Percentiles rank a stretch among this genome's conserved stretches.
These are phyloP conservation scores for Ectemnius lituratus DNA, from an alignment of 2,888 invertebrate species.

Conservation along the genomic window DNA sequence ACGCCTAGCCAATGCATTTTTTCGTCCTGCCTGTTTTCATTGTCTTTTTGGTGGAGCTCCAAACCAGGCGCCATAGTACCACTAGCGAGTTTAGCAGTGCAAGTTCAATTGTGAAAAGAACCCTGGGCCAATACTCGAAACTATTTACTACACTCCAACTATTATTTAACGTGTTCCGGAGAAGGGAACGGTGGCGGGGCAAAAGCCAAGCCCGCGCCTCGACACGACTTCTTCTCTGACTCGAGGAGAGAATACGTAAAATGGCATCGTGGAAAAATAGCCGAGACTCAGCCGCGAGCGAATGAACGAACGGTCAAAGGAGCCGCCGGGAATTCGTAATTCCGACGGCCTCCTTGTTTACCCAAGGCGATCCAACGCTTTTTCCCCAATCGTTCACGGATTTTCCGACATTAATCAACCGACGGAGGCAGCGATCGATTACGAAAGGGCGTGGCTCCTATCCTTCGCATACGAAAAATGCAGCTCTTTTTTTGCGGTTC, in stretches of 20 bases:
- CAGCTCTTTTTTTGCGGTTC: neutral
- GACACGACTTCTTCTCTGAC: neutral
- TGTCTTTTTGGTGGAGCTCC: neutral
- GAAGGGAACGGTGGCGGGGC: neutral
- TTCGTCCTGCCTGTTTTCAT: neutral
- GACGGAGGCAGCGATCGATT: conserved; percentile 34
- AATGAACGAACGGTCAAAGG: conserved; percentile 3
- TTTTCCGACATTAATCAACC: conserved; percentile 42
- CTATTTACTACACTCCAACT: conserved; percentile 19
- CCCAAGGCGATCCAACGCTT: conserved; percentile 13
- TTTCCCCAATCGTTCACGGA: conserved; percentile 34
- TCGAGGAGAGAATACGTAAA: neutral
- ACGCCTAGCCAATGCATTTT: neutral
- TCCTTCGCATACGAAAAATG: conserved; percentile 8
- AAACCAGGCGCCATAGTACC: neutral
- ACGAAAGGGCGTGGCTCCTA: conserved; percentile 33
- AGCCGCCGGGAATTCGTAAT: conserved; percentile 33
- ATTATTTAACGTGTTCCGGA: conserved; percentile 27
- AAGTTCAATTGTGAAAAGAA: conserved; percentile 7
- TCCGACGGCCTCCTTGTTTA: conserved; percentile 11
- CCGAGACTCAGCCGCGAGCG: neutral
- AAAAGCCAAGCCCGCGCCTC: neutral
- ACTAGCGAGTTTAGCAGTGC: neutral
- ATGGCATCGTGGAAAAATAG: conserved; percentile 11
- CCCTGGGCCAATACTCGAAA: conserved; percentile 10